These are phyloP conservation scores for Spodoptera picta DNA, from an alignment of 2,888 invertebrate species.

Conservation along the genomic window DNA sequence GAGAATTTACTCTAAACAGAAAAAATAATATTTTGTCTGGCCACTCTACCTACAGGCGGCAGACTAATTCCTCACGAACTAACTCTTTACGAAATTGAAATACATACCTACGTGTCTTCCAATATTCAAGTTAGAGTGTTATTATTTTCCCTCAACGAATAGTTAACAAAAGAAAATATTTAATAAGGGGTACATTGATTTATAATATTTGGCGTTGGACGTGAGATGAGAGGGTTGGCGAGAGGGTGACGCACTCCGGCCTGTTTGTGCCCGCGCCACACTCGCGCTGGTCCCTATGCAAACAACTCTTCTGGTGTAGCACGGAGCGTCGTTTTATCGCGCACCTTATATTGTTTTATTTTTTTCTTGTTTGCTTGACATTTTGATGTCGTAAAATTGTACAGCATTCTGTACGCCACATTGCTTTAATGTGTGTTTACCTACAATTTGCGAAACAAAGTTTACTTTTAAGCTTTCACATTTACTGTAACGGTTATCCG, in stretches of 20 bases:
- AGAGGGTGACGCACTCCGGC: constrained; percentile 23
- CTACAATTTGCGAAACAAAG: constrained; percentile 1
- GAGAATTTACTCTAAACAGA: too few species aligned
- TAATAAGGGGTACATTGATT: constrained; percentile 27
- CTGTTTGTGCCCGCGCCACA: constrained; percentile 31
- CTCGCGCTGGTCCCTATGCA: constrained; percentile 34
- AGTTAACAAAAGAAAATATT: constrained; percentile 20
- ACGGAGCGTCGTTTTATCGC: constrained; percentile 17
- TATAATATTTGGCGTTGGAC: constrained; percentile 32
- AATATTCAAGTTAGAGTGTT: too few species aligned
- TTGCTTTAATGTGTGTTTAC: constrained; percentile 8
- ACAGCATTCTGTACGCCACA: constrained; percentile 1
- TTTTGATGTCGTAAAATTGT: constrained; percentile 22
- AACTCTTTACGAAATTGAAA: too few species aligned
- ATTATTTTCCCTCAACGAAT: constrained; percentile 1
- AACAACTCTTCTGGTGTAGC: constrained; percentile 24
- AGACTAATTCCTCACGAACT: too few species aligned
- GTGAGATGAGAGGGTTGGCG: constrained; percentile 19
- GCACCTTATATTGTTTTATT: constrained; percentile 16
- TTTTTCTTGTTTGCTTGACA: constrained; percentile 27
- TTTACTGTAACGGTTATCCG: too few species aligned
- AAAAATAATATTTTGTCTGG: too few species aligned
- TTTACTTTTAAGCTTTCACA: not conserved
- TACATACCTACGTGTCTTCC: too few species aligned
- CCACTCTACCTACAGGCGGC: too few species aligned